Base-by-base conservation (phyloP, 2,888 invertebrate species). In the Siphlonurus alternatus region DNA sequence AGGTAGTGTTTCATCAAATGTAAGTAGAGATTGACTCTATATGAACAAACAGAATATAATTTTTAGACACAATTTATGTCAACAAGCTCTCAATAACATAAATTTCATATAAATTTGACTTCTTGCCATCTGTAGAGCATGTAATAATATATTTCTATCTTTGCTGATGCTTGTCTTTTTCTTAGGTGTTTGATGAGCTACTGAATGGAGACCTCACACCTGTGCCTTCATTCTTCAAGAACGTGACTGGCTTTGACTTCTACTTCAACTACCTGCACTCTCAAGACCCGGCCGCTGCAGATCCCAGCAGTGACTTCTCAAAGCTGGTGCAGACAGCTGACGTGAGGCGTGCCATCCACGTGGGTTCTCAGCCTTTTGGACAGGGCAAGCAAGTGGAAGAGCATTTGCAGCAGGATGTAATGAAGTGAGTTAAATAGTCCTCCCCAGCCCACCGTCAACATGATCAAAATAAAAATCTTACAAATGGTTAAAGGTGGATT, bases 301-400 rank as follows among this genome's bases (percentile, higher is more conserved):
- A 80, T 67, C 73, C 75, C 1, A 78, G 80, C 61, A 76, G 74
- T 3, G 63, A 66, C 25, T 72, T 72, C 75, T 79, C 80, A 0
- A 77, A 79, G 0, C 88, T 83, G 79, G 75, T 86, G 67, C 86
- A 88, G 70, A 78, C 77, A 53, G 75, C 76, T 60, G 77, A 80
- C 59, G 81, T 88, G 0, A 80, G 93, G 1, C 81, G 79, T 63
- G 84, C 86, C 0, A 87, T 95, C 65, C 93, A 95, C 73, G 93
- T 95, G 0, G 94, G 95, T 1, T 85, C 88, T 69, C 74, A 81
- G 23, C 79, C 86, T 0, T 94, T 89, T 73, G 78, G 86, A 70
- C 82, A 81, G 63, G 74, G 77, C 54, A 72, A 74, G 66, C 71
- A 66, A n/a, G 94, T 93, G 0, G 89, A 91, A 73, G 71, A 78